Evolutionary conservation across 2,888 invertebrate genomes (phyloP), one percentile per base, ranked within the genome.

Genomic region (Dascillus cervinus): DNA sequence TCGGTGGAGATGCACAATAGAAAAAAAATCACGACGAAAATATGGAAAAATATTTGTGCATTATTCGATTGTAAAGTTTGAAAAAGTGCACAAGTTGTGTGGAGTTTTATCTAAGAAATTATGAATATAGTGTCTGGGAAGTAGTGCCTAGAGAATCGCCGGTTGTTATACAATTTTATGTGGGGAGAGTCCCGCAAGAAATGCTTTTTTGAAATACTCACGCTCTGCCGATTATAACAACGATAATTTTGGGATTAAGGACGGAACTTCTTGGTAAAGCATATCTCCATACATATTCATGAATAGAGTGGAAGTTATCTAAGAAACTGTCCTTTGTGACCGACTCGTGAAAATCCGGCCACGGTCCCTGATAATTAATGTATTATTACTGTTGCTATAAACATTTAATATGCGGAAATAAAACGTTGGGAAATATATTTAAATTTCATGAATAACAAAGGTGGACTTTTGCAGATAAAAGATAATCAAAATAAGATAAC

Each of bases 361-460:
- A 47, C 52, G 49, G 53, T 55, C 53, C 49, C 42, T 46, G 50
- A 47, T 49, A 52, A 54, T 54, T 55, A 54, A 55, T 54, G 53
- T 47, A 50, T 47, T 44, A n/a, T n/a, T n/a, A n/a, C n/a, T n/a
- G n/a, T n/a, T n/a, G 55, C 53, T 54, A 54, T 56, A 55, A 58
- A 58, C 53, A 51, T 53, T 50, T 47, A 52, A 57, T 58, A n/a
- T n/a, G n/a, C n/a, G 57, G 53, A 55, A 54, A 55, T 51, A 56
- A 58, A 58, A 58, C 56, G 57, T 51, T 54, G 56, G 57, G 30
- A 25, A 27, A 22, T 29, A 15, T 34, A 43, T 43, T 41, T 41
- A 38, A 38, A 37, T 33, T 34, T 37, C 34, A 34, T 30, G 12
- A 22, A 22, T 22, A 22, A n/a, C n/a, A n/a, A n/a, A n/a, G n/a